phyloP scores from a whole-genome alignment of 2,113 vertebrate genomes.

The Aramus guarauna region DNA sequence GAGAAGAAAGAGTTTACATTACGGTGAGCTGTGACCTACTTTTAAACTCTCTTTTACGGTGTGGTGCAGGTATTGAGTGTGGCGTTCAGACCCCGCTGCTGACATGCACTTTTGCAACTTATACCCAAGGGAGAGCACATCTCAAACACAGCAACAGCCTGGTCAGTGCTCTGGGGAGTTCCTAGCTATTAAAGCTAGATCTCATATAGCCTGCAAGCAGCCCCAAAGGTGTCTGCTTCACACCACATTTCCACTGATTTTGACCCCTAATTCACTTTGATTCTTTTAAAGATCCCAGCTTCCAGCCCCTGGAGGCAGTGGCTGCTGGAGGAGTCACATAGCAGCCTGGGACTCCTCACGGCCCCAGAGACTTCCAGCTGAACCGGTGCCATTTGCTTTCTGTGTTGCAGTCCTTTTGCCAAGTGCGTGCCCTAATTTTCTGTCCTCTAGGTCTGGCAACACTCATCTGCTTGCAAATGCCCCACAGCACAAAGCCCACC shows the following conservation, averaged over 20 bases:
- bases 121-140: background rate
- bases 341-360: background rate
- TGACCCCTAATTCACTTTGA: background rate
- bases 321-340: background rate
- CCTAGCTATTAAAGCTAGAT: background rate
- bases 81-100: background rate
- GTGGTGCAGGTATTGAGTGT: background rate
- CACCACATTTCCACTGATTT: background rate
- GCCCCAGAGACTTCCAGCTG: background rate
- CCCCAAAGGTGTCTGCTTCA: background rate
- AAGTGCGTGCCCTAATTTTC: background rate
- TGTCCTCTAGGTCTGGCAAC: background rate
- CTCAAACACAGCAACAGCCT: background rate
- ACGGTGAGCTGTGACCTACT: background rate
- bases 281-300: background rate
- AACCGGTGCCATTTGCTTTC: background rate
- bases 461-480: background rate
- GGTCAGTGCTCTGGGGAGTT: background rate
- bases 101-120: background rate
- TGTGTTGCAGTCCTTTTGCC: background rate
- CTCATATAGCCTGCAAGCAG: background rate
- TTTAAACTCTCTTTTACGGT: background rate
- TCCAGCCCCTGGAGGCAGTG: rapidly evolving
- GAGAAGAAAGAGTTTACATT: background rate
- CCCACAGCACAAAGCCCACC: background rate